phyloP scores from a whole-genome alignment of 2,888 invertebrate species.

The Eristalis intricaria region DNA sequence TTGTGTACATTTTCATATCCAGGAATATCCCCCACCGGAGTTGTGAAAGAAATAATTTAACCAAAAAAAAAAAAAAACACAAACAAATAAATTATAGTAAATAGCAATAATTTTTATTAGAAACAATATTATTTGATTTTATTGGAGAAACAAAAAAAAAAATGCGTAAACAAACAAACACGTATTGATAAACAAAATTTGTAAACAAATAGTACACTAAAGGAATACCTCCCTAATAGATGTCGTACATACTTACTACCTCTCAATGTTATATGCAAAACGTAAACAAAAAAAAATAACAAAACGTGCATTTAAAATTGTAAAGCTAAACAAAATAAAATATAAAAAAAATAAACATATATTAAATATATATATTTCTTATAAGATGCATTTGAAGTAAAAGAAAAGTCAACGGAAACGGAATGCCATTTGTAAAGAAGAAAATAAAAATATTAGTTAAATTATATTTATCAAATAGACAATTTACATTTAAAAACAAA shows the following conservation, averaged over 20 bases:
- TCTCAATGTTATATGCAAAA: slow-evolving; percentile 44
- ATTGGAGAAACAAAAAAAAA: background rate
- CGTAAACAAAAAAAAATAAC: slow-evolving; percentile 19
- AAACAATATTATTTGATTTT: background rate
- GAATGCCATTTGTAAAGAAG: background rate
- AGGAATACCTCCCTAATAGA: slow-evolving; percentile 69
- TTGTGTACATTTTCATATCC: slow-evolving; percentile 70
- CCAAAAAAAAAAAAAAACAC: background rate
- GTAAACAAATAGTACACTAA: slow-evolving; percentile 67
- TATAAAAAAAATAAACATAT: slow-evolving; percentile 12
- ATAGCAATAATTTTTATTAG: slow-evolving; percentile 52
- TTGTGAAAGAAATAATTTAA: slow-evolving; percentile 43
- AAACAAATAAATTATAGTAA: slow-evolving; percentile 8
- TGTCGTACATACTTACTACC: slow-evolving; percentile 70
- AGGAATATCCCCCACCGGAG: slow-evolving; percentile 70
- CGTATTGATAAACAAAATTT: background rate
- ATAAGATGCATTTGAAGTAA: slow-evolving; percentile 32
- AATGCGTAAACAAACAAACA: slow-evolving; percentile 18
- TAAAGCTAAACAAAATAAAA: slow-evolving; percentile 35
- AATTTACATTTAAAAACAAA: slow-evolving; percentile 16
- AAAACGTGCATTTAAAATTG: slow-evolving; percentile 23
- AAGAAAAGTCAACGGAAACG: background rate
- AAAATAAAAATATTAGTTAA: slow-evolving; percentile 45
- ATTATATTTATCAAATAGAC: slow-evolving; percentile 67
- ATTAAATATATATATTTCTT: slow-evolving; percentile 29